A percentile compares a stretch with the other conserved stretches of the same genome.
Evolutionary conservation across 2,797 vertebrate genomes (phyloP).

Genomic region (Chrysocyon brachyurus): DNA sequence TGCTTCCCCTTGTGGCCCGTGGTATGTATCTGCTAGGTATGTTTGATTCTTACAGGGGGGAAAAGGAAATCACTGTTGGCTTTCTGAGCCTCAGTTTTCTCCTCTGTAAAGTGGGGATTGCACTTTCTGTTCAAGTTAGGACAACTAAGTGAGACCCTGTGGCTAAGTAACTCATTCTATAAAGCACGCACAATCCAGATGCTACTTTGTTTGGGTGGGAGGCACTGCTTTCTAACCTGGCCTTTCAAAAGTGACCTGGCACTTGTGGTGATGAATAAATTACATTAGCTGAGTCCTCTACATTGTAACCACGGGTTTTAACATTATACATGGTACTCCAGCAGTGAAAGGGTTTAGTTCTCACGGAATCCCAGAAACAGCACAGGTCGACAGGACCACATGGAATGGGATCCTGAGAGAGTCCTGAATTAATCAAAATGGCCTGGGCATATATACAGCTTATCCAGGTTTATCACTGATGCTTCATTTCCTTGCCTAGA

Average conservation of each 20-base stretch:
- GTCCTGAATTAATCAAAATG: neutral
- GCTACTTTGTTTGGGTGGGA: neutral
- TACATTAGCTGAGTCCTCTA: neutral
- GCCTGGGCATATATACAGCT: neutral
- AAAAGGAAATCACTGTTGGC: neutral
- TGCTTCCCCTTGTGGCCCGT: neutral
- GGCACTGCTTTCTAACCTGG: neutral
- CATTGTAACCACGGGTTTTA: neutral
- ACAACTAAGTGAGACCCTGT: neutral
- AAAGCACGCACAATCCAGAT: neutral
- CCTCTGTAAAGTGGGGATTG: constrained; percentile 38
- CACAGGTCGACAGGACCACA: neutral
- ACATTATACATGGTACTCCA: neutral
- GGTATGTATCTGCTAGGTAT: neutral
- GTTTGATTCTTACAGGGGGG: neutral
- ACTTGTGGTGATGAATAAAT: neutral
- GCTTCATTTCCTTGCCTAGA: constrained; percentile 15
- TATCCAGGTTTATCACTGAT: neutral
- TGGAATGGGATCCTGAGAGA: neutral
- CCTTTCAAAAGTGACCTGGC: constrained; percentile 27
- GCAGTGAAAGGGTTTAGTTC: neutral
- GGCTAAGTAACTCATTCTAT: neutral
- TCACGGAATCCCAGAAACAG: neutral
- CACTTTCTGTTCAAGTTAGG: constrained; percentile 4
- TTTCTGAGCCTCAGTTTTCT: constrained; percentile 57